Base-by-base conservation (phyloP, 2,797 vertebrate species). In the Hypotaenidia okinawae region DNA sequence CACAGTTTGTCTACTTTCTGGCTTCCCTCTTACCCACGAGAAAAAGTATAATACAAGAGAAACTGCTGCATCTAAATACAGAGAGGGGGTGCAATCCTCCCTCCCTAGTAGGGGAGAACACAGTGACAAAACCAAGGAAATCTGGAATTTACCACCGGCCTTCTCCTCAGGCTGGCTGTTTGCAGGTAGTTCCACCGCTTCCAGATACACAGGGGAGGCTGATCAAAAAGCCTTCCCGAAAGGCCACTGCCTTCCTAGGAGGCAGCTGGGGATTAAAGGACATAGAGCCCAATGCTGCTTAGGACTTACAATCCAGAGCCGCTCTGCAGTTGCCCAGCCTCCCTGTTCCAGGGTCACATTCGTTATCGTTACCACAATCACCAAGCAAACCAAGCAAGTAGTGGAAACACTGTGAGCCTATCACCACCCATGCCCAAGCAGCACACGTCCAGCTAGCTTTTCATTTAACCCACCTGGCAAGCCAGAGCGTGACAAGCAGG, bases 341-440 rank as follows among this genome's bases (percentile, higher is more conserved):
- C 33, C 54, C 23, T 21, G 54, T 66, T 75, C 51, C 83, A 90
- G 23, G 63, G 25, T 11, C 54, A 67, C 0, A 0, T 10, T 59
- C 73, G 37, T 27, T 58, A 21, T 0, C 59, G 43, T 10, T 19
- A 52, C 33, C 68, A 68, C 61, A 66, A 84, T 32, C 51, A 55
- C 35, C 61, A 74, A 83, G 10, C 28, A 72, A 85, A 16, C 32
- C 0, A 0, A 79, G 66, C 54, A 43, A 66, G 66, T 1, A 45
- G 62, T 13, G 41, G 32, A 74, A 45, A 3, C 8, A 51, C 18
- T 41, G 14, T 1, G 8, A 1, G 1, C 12, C 33, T 43, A 35
- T 68, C 0, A 1, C 10, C 51, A 47, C 0, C 0, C 0, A 45
- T 0, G 1, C 45, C 49, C 1, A 13, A n/a, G 43, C 75, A 64